Base-by-base conservation (phyloP, 2,797 vertebrate genomes). In the Rhabdophis nuchalis region DNA sequence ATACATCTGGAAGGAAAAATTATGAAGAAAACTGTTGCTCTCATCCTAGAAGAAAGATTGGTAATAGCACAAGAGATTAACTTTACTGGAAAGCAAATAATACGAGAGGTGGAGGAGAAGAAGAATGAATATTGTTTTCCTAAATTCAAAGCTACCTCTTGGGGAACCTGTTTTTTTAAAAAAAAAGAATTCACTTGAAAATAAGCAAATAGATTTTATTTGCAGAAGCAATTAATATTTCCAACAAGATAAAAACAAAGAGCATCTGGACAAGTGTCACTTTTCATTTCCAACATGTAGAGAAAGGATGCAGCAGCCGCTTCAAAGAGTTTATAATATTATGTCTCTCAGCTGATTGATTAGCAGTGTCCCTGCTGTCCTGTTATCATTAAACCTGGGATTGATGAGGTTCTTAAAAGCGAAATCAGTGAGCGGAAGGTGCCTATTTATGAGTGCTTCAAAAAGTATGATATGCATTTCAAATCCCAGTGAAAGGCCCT, bases 391-490 rank as follows among this genome's bases (percentile, higher is more conserved):
- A 54, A 86, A 68, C 53, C 29, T 82, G 68, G 64, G 82, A 90
- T 87, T 90, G 88, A 92, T 90, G 89, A 60, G 77, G 85, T 54
- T 57, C 89, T 90, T 90, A 93, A 93, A 93, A 90, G 89, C 86
- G 53, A 90, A 82, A 87, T 53, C 64, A 61, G 53, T 36, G 64
- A 77, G 23, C 87, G 46, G 92, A 90, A 92, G 61, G 53, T 60
- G 18, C 77, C 85, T 86, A 46, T 52, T 46, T 86, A 27, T n/a
- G 14, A 87, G 27, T n/a, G 54, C n/a, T 86, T 86, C n/a, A 32
- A 58, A 88, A 85, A 90, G 25, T 32, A 53, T 23, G 27, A 60
- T 27, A 29, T 85, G 25, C n/a, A 8, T 27, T 77, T 53, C 18
- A 25, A 85, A 89, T 61, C 32, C 54, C 57, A 29, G 11, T 29